Evolutionary conservation across 2,888 invertebrate genomes (phyloP).

Genomic region (Xestia rhomboidea): DNA sequence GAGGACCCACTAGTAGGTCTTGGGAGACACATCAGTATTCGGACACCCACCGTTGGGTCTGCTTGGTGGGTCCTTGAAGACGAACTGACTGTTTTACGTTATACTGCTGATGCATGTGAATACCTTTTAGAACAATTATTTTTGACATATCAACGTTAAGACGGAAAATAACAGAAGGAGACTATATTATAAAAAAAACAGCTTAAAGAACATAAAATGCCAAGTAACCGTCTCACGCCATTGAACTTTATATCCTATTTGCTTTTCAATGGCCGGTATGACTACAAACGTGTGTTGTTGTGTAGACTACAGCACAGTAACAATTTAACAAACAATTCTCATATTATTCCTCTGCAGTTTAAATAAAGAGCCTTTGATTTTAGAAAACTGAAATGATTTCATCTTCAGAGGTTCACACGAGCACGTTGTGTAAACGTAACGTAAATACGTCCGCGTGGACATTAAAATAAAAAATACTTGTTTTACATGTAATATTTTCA

Average conservation of each 20-base stretch:
- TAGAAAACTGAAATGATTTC: background rate
- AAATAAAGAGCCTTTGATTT: background rate
- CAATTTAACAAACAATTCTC: background rate
- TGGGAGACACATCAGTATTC: no score
- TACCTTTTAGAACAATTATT: background rate
- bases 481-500: no score
- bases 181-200: background rate
- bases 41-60: no score
- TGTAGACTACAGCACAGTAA: background rate
- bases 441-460: no score
- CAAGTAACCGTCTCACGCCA: background rate
- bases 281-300: background rate
- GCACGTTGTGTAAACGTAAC: no score
- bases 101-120: background rate
- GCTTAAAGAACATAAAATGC: background rate
- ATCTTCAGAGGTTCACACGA: no score
- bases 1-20: no score
- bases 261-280: background rate
- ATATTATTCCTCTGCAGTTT: background rate
- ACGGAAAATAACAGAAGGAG: background rate
- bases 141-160: background rate
- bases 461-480: no score
- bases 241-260: constrained; percentile 8
- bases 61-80: no score
- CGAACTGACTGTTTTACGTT: no score